phyloP scores from a whole-genome alignment of 2,888 invertebrate genomes.

The Halictus ligatus region DNA sequence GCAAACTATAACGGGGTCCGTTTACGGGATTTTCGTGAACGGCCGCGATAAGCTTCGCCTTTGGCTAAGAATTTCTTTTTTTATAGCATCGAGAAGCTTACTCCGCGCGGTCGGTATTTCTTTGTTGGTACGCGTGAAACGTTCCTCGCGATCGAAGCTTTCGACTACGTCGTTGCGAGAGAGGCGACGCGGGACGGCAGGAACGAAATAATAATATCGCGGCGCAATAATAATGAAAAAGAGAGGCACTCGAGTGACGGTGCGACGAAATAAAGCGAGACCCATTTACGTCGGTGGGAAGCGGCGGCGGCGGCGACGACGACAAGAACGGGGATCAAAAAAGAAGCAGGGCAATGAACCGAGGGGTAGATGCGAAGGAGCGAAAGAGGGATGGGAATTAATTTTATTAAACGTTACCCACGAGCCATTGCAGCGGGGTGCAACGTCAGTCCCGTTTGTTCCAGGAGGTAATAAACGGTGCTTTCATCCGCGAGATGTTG shows the following conservation, averaged over 20 bases:
- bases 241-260: slow-evolving; percentile 3
- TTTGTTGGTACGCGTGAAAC: not conserved
- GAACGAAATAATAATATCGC: slow-evolving; percentile 48
- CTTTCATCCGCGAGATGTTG: slow-evolving; percentile 73
- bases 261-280: slow-evolving; percentile 51
- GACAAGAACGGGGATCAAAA: slow-evolving; percentile 31
- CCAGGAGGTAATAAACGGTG: slow-evolving; percentile 71
- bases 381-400: slow-evolving; percentile 58
- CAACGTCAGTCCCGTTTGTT: slow-evolving; percentile 66
- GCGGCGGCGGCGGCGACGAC: slow-evolving; percentile 32
- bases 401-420: slow-evolving; percentile 71
- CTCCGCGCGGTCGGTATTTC: not conserved
- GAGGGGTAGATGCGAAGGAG: not conserved
- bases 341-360: slow-evolving; percentile 21
- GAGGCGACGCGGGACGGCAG: not conserved
- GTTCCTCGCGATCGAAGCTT: not conserved
- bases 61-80: slow-evolving; percentile 29
- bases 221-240: slow-evolving; percentile 17
- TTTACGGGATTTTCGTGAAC: slow-evolving; percentile 62
- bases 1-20: slow-evolving; percentile 34
- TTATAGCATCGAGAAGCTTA: not conserved
- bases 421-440: slow-evolving; percentile 61
- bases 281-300: slow-evolving; percentile 40
- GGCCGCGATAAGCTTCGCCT: slow-evolving; percentile 54
- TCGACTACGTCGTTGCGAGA: not conserved